A percentile compares a stretch with the other conserved stretches of the same genome.
These are phyloP conservation scores for Fissipunctia ypsillon DNA, from an alignment of 2,888 invertebrate species.

Conservation along the genomic window DNA sequence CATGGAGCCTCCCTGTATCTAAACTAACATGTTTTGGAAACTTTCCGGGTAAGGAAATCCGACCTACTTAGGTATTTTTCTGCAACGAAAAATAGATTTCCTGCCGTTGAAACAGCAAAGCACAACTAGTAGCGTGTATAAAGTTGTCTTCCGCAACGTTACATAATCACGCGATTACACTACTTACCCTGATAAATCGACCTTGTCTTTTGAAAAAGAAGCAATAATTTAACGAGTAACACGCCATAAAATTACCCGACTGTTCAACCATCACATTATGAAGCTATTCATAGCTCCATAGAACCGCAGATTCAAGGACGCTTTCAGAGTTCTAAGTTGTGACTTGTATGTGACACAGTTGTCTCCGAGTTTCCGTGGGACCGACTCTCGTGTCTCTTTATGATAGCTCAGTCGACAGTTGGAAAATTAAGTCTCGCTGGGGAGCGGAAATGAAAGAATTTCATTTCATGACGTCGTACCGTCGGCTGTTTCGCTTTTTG, in stretches of 20 bases:
- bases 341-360: constrained; percentile 22
- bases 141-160: constrained; percentile 38
- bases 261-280: constrained; percentile 26
- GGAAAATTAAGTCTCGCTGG: constrained; percentile 32
- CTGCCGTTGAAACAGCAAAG: neutral
- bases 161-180: constrained; percentile 38
- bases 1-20: neutral
- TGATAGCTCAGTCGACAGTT: constrained; percentile 24
- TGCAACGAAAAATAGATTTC: neutral
- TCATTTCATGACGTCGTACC: constrained; percentile 10
- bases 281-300: constrained; percentile 28
- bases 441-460: constrained; percentile 11
- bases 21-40: neutral
- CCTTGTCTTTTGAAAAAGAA: constrained; percentile 35
- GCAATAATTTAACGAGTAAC: constrained; percentile 32
- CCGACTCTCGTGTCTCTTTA: constrained; percentile 14
- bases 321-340: constrained; percentile 10
- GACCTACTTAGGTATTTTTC: neutral
- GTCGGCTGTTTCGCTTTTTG: constrained; percentile 6
- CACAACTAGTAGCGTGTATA: neutral
- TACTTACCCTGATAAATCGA: constrained; percentile 31
- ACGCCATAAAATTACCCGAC: constrained; percentile 25
- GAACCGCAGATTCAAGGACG: constrained; percentile 52
- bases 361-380: constrained; percentile 22
- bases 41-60: neutral